Evolutionary conservation across 2,113 vertebrate genomes (phyloP).

Genomic region (Dromas ardeola): DNA sequence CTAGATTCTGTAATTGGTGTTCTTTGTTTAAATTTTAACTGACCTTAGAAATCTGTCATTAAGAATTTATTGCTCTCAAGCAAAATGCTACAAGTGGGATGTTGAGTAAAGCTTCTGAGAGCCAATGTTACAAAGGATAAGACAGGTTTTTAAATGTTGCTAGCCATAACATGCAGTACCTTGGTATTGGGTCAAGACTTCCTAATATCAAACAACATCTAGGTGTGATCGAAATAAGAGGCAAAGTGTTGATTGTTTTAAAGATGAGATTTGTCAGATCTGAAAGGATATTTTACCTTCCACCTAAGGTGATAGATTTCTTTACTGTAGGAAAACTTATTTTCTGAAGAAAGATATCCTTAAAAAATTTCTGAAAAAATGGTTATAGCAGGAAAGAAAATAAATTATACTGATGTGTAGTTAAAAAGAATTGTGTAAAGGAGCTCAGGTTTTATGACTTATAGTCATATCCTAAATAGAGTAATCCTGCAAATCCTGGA

Average conservation of each 20-base stretch:
- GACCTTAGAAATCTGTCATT: background rate
- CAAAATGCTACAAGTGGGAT: background rate
- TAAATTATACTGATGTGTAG: background rate
- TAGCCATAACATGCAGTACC: background rate
- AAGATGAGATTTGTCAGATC: background rate
- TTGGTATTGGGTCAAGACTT: background rate
- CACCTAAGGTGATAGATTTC: background rate
- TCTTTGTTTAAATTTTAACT: slow-evolving; percentile 10
- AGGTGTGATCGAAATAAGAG: background rate
- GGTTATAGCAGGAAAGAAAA: background rate
- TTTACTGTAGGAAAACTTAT: background rate
- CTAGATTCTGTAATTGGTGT: background rate
- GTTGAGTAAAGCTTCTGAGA: background rate
- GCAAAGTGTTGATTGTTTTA: background rate
- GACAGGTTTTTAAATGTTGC: background rate
- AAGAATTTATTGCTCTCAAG: background rate
- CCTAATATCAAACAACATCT: background rate
- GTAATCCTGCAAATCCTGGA: background rate
- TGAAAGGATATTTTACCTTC: background rate
- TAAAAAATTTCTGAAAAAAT: background rate
- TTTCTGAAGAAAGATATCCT: background rate
- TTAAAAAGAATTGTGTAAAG: background rate
- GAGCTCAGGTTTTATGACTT: background rate
- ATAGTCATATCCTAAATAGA: background rate
- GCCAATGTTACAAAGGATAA: background rate